Percentiles rank a stretch among this genome's conserved stretches.
Conservation (phyloP, 2,113 vertebrate species). For the Microtus pennsylvanicus region DNA sequence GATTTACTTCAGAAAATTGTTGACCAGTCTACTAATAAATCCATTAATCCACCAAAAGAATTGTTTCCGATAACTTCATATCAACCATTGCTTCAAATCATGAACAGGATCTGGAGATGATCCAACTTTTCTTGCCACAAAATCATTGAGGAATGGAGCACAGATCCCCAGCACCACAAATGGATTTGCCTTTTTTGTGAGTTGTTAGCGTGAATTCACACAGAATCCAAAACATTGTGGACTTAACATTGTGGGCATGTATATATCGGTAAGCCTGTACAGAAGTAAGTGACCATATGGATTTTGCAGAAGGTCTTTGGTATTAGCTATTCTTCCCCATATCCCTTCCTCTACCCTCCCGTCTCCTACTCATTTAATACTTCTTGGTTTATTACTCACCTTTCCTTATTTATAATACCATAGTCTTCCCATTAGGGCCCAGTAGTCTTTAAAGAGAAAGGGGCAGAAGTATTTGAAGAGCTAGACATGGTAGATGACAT, state of each 20-base stretch:
- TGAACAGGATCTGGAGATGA: background rate
- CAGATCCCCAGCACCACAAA: background rate
- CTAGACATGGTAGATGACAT: background rate
- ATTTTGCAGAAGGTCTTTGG: background rate
- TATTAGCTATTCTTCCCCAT: background rate
- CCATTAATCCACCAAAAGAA: background rate
- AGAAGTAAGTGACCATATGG: background rate
- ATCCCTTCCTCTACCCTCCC: background rate
- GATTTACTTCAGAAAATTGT: conserved; percentile 9
- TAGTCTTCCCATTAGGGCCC: background rate
- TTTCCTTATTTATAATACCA: background rate
- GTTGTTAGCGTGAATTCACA: background rate
- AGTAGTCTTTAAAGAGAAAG: background rate
- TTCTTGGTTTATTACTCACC: background rate
- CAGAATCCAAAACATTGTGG: background rate
- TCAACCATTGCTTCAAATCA: background rate
- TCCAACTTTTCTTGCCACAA: no score
- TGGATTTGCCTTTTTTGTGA: background rate
- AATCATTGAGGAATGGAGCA: no score
- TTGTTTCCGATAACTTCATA: background rate
- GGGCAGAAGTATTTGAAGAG: background rate
- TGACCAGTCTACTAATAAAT: background rate
- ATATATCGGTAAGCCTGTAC: background rate
- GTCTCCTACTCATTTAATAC: background rate
- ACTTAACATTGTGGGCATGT: background rate